A percentile compares a stretch with the other conserved stretches of the same genome.
Conservation (phyloP, 2,113 vertebrate species). For the Rhodinocichla rosea region DNA sequence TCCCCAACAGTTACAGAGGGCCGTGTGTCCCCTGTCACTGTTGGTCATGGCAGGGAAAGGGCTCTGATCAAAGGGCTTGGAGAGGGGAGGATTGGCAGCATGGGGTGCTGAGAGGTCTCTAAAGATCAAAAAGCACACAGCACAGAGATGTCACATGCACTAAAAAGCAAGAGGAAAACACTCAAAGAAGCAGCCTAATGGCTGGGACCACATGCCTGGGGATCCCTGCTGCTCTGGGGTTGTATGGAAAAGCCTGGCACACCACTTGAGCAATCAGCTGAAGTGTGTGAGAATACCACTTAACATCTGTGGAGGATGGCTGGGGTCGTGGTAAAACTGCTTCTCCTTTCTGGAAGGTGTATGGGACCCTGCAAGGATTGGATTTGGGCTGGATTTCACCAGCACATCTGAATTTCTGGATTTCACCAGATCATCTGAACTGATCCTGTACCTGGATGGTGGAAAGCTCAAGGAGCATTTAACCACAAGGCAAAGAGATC, state of each 20-base stretch:
- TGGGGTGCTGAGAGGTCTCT: not conserved
- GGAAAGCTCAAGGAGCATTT: not conserved
- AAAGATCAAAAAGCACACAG: not conserved
- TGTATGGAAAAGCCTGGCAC: not conserved
- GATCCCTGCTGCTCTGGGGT: not conserved
- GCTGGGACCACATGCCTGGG: not conserved
- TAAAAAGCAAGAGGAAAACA: not conserved
- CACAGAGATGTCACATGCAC: not conserved
- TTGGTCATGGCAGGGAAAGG: not conserved
- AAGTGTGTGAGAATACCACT: not conserved
- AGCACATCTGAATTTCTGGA: not conserved
- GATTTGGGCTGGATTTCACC: not conserved
- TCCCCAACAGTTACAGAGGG: fast-evolving
- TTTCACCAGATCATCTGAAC: not conserved
- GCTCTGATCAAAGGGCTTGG: not conserved
- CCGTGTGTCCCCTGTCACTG: not conserved
- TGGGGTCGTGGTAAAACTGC: fast-evolving
- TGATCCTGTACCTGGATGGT: too few relatives aligned
- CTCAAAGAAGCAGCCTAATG: not conserved
- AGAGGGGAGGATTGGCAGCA: fast-evolving
- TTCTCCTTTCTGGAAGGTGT: not conserved
- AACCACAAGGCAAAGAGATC: not conserved
- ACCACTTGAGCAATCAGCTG: not conserved
- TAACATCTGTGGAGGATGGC: not conserved
- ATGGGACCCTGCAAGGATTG: not conserved